Base-by-base conservation (phyloP, 2,797 vertebrate genomes). In the Premnoplex brunnescens region DNA sequence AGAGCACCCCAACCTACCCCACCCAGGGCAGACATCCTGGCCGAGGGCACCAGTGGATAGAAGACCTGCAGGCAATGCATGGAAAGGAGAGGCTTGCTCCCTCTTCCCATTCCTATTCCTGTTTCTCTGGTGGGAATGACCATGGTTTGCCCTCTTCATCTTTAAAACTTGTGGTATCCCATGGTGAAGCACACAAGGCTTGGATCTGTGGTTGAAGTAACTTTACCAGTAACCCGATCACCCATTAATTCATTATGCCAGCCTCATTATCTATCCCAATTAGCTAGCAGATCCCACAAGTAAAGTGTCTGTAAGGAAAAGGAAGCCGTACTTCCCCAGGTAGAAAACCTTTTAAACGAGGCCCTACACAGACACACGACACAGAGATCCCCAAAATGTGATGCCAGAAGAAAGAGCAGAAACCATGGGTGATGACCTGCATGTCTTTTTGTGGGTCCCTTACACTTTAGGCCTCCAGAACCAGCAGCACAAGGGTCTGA, bases 331-430 rank as follows among this genome's bases (percentile, higher is more conserved):
- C 14, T 10, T 54, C 26, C 60, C 13, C 44, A 79, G 32, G 28
- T 34, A 73, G 63, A 73, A 88, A 58, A 22, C 12, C 12, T 41
- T 78, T 75, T n/a, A 48, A 71, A 89, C 71, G n/a, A 43, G 22
- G 16, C 4, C 36, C 39, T 68, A 43, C 7, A 27, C 21, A 67
- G 36, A 20, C 60, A 77, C 10, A 9, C 2, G 10, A 44, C 0
- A 0, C 74, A 26, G 27, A 27, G 8, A 60, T 85, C 23, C 76
- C 62, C 36, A 64, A 83, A 84, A 73, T 3, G 1, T 8, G 30
- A 59, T 30, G 28, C 34, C 46, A 75, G 76, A 84, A 93, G 19
- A 75, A 89, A 94, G 34, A 55, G 21, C 15, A 91, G 46, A 73
- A 91, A 49, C 48, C 30, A 12, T n/a, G 8, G 52, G 32, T 51